Percentiles rank a stretch among this genome's conserved stretches.
Evolutionary conservation across 23 tunicate species (phyloP).

Genomic region (Corella eumyota): DNA sequence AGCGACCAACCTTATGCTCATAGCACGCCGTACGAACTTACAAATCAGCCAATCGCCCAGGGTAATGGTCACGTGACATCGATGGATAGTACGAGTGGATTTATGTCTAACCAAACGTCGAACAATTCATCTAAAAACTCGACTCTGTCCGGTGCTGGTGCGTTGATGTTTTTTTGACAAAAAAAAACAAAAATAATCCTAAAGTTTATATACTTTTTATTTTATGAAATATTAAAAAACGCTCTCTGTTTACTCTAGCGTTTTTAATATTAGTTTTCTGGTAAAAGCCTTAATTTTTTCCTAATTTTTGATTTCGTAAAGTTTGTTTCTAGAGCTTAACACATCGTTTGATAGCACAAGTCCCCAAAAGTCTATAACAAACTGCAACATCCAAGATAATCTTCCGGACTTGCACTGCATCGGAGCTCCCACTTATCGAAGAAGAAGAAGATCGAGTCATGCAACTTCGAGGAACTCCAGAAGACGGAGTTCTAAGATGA

Average conservation of each 20-base stretch:
- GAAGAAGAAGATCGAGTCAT: constrained; percentile 33
- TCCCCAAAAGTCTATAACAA: no score
- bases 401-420: constrained; percentile 2
- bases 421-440: constrained; percentile 44
- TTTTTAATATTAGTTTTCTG: no score
- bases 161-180: neutral
- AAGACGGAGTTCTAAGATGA: constrained; percentile 21
- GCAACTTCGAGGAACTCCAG: constrained; percentile 21
- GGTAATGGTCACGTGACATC: constrained; percentile 1
- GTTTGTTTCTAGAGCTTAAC: no score
- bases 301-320: no score
- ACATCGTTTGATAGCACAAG: no score
- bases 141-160: constrained; percentile 5
- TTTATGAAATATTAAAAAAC: no score
- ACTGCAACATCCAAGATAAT: no score
- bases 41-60: neutral
- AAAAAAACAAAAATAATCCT: no score
- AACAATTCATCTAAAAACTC: neutral
- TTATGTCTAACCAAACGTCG: constrained; percentile 11
- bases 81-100: constrained; percentile 10
- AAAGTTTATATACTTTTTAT: no score
- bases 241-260: no score
- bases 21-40: constrained; percentile 7
- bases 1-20: constrained; percentile 6
- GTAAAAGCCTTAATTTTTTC: no score